Conservation (phyloP, 2,888 invertebrate genomes). For the Drosophila formosana region DNA sequence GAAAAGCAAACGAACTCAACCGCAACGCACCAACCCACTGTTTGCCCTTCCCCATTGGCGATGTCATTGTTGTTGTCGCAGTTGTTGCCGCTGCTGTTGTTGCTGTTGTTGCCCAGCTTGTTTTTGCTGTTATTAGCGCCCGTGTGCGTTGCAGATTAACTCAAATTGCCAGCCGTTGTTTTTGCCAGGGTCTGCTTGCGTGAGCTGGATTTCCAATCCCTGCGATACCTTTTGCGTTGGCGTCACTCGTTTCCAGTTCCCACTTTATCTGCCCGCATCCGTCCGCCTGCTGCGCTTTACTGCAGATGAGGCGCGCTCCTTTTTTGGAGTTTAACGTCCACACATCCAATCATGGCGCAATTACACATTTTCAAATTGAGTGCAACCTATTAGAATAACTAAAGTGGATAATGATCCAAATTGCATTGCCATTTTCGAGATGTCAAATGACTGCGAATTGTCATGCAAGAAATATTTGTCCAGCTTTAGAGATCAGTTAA, state of each 20-base stretch:
- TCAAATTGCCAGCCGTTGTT: constrained; percentile 32
- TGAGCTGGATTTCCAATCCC: constrained; percentile 21
- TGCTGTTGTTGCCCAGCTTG: constrained; percentile 23
- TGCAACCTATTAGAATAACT: constrained; percentile 61
- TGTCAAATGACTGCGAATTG: not conserved
- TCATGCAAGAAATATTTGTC: not conserved
- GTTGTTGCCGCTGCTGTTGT: constrained; percentile 29
- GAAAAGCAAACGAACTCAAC: constrained; percentile 14
- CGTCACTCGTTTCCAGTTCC: constrained; percentile 26
- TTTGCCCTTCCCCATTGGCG: constrained; percentile 34
- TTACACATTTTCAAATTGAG: constrained; percentile 58
- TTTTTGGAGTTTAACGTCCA: constrained; percentile 5
- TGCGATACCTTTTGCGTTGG: constrained; percentile 48
- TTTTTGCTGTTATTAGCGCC: constrained; percentile 58
- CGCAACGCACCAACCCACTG: constrained; percentile 28
- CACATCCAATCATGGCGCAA: constrained; percentile 45
- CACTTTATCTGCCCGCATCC: not conserved
- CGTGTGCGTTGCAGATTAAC: constrained; percentile 55
- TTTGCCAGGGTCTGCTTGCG: constrained; percentile 9
- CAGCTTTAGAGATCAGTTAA: not conserved
- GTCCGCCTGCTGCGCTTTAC: not conserved
- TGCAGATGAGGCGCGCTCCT: constrained; percentile 6
- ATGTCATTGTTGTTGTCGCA: constrained; percentile 18
- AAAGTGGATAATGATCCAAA: constrained; percentile 37
- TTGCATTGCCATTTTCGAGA: not conserved